A percentile compares a stretch with the other conserved stretches of the same genome.
Conservation (phyloP, 2,888 invertebrate species). For the Acrobasis repandana region DNA sequence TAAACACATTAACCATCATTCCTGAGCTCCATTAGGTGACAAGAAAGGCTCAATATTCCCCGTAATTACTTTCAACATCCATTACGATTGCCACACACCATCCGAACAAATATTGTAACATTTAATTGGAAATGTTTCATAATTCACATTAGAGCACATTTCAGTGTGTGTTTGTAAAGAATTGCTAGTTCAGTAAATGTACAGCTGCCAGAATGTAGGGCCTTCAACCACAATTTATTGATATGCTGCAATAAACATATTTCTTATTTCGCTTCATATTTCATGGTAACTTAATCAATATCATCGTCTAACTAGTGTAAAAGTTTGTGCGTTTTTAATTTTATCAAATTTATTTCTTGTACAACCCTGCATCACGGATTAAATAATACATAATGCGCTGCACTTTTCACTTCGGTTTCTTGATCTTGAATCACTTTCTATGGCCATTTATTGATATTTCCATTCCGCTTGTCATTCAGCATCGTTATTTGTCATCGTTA, state of each 20-base stretch:
- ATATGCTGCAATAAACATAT: too few relatives aligned
- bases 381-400: background rate
- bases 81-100: constrained; percentile 6
- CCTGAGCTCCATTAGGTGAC: background rate
- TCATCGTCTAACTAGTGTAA: too few relatives aligned
- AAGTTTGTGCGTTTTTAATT: too few relatives aligned
- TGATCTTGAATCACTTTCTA: background rate
- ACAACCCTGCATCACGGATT: too few relatives aligned
- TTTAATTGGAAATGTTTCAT: background rate
- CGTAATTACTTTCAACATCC: constrained; percentile 10
- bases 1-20: background rate
- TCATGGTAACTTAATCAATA: too few relatives aligned
- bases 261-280: too few relatives aligned
- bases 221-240: too few relatives aligned
- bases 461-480: background rate
- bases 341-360: too few relatives aligned
- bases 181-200: background rate
- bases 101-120: constrained; percentile 16
- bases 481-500: background rate
- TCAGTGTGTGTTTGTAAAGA: background rate
- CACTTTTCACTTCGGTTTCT: background rate
- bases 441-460: background rate
- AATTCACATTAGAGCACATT: background rate
- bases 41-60: constrained; percentile 7
- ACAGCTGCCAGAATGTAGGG: background rate